Evolutionary conservation across 2,113 vertebrate species (phyloP), one percentile per base, ranked within the genome.

Genomic region (Chamaea fasciata): DNA sequence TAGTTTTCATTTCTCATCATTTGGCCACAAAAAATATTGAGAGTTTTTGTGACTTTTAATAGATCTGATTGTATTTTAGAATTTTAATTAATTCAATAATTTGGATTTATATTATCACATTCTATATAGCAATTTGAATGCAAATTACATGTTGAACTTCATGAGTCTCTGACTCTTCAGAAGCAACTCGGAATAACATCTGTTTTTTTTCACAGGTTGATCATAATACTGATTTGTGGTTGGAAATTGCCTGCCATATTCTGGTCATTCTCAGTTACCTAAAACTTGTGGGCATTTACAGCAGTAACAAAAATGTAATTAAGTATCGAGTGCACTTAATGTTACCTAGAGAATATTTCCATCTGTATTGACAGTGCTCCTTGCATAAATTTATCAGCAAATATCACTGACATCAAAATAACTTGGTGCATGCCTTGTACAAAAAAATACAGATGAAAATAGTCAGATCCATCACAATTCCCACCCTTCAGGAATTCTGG

Each of bases 371-470:
- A 11, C 47, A 39, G 23, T 63, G 35, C 7, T 90, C 8, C 17
- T 33, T 50, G 39, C 8, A 30, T 5, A n/a, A 28, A 4, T 44
- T 84, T 73, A 46, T 37, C 35, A 73, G 39, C 8, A 90, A 76
- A 37, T 57, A 24, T 55, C 26, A 49, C 16, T 31, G 28, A 46
- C 24, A 39, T 52, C 37, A 67, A 73, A 67, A 47, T 42, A 50
- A 52, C 5, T 4, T 14, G 7, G 3, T 73, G 14, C 31, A 24
- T 2, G 0, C 33, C 41, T 46, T 42, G 2, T 20, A 44, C 7
- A 52, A 65, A 76, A 67, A 67, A 35, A 12, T 4, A 4, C 4
- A 49, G 22, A 49, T 24, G 1, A 41, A 77, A 46, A 53, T 31
- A 19, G 10, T 77, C 28, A 76, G 39, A 76, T 63, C 14, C 18